Percentiles rank a stretch among this genome's conserved stretches.
Conservation (phyloP, 2,797 vertebrate species). For the Gephyroberyx darwinii region DNA sequence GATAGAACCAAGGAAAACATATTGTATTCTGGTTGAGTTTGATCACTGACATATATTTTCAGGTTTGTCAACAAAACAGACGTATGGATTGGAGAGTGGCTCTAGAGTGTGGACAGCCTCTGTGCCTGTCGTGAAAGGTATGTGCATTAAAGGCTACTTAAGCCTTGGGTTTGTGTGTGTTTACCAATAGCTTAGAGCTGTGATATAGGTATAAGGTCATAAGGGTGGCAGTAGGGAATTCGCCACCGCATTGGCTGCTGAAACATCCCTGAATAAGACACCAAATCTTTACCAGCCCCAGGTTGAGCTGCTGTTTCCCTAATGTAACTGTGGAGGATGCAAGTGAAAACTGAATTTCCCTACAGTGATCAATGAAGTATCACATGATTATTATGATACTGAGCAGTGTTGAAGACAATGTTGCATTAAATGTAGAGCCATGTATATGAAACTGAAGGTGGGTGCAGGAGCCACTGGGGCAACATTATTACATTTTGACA, state of each 20-base stretch:
- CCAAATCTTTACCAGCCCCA: too few species aligned
- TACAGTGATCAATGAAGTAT: too few species aligned
- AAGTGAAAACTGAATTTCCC: not conserved
- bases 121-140: slow-evolving; percentile 75
- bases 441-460: too few species aligned
- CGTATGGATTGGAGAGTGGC: slow-evolving; percentile 57
- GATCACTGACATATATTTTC: slow-evolving; percentile 33
- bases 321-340: not conserved
- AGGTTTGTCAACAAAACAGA: slow-evolving; percentile 71
- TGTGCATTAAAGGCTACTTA: not conserved
- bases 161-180: too few species aligned
- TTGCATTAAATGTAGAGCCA: not conserved
- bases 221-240: not conserved
- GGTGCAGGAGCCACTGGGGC: not conserved
- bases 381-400: not conserved
- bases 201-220: not conserved
- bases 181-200: not conserved
- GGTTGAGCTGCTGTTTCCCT: not conserved
- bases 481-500: not conserved
- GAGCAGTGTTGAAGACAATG: slow-evolving; percentile 2
- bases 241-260: not conserved
- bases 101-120: slow-evolving; percentile 78
- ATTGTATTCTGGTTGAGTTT: not conserved
- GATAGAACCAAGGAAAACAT: too few species aligned
- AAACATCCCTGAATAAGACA: not conserved